Evolutionary conservation across 2,888 invertebrate species (phyloP), one percentile per base, ranked within the genome.

Genomic region (Volucella zonaria): DNA sequence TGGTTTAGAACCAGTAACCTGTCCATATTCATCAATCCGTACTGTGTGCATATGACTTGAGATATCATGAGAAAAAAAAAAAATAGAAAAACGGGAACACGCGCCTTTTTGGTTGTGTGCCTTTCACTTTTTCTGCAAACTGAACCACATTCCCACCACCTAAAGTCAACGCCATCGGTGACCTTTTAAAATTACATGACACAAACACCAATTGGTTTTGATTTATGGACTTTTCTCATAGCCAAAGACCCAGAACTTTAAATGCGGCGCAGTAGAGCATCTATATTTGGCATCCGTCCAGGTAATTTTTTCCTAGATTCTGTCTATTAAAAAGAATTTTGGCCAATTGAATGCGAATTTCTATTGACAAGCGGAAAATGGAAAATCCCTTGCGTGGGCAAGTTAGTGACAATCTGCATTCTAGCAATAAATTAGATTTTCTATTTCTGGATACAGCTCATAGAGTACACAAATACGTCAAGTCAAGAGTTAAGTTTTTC

Each of bases 61-160:
- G 38, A 31, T 15, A 14, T 3, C 31, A 31, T 31, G 31, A 31
- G 6, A 4, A 45, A 14, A 11, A 45, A 14, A 11, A 58, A 52
- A n/a, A 15, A 23, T 51, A 10, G 51, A 18, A 40, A 51, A 81
- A 71, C 77, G 76, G 77, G 81, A 81, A 52, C 81, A 81, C 42
- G 54, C 54, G 67, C 68, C 68, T 73, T 66, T 59, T n/a, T 49
- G 56, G 61, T 62, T 61, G 23, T 43, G 59, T 12, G 82, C 78
- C 82, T 82, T 82, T 82, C 78, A 82, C 82, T 78, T 82, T 82
- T 82, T 79, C 62, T 74, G 58, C 52, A 4, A 83, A 83, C 54
- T 70, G 54, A 68, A 42, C 14, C 64, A 42, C 52, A 67, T 38
- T 52, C 15, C 11, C 8, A 42, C 40, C 49, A 14, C 51, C 49